Base-by-base conservation (phyloP, 2,888 invertebrate species). In the Apodemia zela region DNA sequence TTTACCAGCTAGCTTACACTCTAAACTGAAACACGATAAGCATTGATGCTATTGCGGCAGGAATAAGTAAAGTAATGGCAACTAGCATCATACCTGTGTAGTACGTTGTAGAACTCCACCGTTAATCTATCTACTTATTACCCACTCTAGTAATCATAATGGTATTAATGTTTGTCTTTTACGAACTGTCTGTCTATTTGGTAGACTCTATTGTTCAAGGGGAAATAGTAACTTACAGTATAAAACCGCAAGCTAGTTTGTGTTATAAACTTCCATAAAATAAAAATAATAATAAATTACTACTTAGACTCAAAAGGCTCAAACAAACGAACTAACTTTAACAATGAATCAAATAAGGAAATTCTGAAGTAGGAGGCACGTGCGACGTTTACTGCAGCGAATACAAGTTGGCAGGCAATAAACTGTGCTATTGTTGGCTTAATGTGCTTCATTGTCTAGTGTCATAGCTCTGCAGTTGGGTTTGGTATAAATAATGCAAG, bases 401-500 rank as follows among this genome's bases (percentile, higher is more conserved):
- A 67, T 64, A 69, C 68, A 65, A 73, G 73, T 73, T 75, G 71
- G 70, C 73, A 72, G 69, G 69, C 72, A 78, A 75, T 78, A 81
- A 74, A 75, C 71, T 71, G 66, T 66, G 69, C 71, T 70, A 71
- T 74, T 72, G 71, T 70, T 66, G 69, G 64, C 68, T 65, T 68
- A 69, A 71, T 71, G 66, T 66, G 69, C 66, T 65, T 70, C 66
- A 73, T 73, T 72, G 72, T 71, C 71, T 74, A 66, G 70, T 71
- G 71, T 66, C 70, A 72, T 69, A 67, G 68, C 66, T 65, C 62
- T 66, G 61, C 60, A 72, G 73, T 69, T 72, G 71, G 75, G 72
- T 73, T 76, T 74, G 71, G 66, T 71, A 73, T 81, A 75, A 80
- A 79, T 78, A 78, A 77, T 78, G 75, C 76, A 77, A 66, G 65